Evolutionary conservation across 2,797 vertebrate species (phyloP).

Genomic region (Eremophila alpestris): DNA sequence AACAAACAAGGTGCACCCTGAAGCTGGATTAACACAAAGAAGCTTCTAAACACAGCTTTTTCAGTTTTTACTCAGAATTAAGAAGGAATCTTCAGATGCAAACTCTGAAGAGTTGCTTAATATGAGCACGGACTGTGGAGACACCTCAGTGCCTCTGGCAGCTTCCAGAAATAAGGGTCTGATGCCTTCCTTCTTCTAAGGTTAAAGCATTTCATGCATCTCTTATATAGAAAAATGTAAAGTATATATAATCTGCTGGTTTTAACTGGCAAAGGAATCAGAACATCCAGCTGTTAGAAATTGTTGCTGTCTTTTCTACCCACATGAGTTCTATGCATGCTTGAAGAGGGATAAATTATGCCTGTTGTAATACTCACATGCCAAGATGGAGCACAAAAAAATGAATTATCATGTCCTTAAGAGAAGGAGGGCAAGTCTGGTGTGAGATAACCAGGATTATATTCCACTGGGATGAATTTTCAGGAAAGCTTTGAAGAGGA

Average conservation of each 20-base stretch:
- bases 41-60: neutral
- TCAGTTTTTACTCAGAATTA: neutral
- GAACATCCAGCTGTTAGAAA: neutral
- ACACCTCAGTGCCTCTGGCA: neutral
- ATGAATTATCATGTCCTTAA: neutral
- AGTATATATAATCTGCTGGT: neutral
- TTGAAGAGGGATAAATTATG: neutral
- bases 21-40: neutral
- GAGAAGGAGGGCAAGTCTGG: neutral
- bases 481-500: neutral
- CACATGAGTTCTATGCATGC: neutral
- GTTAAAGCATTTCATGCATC: neutral
- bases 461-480: neutral
- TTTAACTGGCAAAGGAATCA: neutral
- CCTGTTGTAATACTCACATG: neutral
- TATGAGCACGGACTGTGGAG: neutral
- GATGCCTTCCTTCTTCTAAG: neutral
- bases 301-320: neutral
- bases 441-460: neutral
- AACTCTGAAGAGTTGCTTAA: neutral
- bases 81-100: neutral
- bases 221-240: neutral
- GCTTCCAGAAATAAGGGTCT: neutral
- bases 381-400: neutral
- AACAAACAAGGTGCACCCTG: neutral